These are phyloP conservation scores for Nannoperca australis DNA, from an alignment of 2,797 vertebrate species.

Conservation along the genomic window DNA sequence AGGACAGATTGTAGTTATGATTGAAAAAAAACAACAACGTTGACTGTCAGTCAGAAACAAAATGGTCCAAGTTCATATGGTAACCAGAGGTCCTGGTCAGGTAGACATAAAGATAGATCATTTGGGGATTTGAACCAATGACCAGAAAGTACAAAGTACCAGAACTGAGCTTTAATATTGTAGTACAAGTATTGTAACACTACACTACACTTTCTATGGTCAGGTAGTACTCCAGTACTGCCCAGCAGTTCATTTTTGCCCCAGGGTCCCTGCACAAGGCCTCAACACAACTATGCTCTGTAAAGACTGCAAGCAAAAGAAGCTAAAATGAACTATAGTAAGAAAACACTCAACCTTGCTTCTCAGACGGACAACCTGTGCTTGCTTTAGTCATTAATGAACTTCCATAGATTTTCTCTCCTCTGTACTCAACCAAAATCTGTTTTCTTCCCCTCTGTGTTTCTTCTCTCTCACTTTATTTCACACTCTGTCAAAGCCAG, in stretches of 20 bases:
- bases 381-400: background rate
- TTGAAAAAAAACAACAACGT: no score
- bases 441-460: background rate
- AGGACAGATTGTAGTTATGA: background rate
- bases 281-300: background rate
- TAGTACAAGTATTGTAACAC: background rate
- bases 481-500: constrained; percentile 11
- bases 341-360: constrained; percentile 1
- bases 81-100: background rate
- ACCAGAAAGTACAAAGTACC: background rate
- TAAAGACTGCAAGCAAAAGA: background rate
- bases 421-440: constrained; percentile 7
- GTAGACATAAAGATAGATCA: background rate
- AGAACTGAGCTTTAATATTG: background rate
- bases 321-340: no score
- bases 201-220: background rate
- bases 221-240: background rate
- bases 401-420: background rate
- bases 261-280: no score
- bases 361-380: background rate
- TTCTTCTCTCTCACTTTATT: constrained; percentile 7
- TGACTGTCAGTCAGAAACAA: no score
- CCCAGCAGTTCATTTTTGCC: background rate
- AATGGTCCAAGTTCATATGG: background rate
- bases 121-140: constrained; percentile 1